Conservation (phyloP, 2,888 invertebrate species). For the Ephialtes manifestator region DNA sequence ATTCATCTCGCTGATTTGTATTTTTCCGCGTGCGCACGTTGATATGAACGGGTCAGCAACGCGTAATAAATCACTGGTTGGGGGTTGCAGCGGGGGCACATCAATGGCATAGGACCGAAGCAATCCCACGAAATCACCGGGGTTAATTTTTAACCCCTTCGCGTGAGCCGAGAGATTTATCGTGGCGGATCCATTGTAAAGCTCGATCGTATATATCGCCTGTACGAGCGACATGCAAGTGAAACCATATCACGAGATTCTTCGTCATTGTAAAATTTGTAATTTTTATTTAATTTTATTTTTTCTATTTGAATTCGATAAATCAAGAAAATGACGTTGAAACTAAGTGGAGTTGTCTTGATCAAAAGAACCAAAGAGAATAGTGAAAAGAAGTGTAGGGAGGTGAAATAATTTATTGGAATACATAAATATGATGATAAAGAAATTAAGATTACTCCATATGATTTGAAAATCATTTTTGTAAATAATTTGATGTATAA, state of each 20-base stretch:
- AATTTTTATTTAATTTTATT: too few species aligned
- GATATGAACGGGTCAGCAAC: constrained; percentile 9
- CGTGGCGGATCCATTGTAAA: constrained; percentile 76
- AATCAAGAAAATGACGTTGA: too few species aligned
- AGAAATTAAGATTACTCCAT: too few species aligned
- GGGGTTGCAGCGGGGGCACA: constrained; percentile 41
- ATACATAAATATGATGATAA: too few species aligned
- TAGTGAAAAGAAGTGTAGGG: too few species aligned
- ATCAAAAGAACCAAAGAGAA: too few species aligned
- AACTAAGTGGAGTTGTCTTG: too few species aligned
- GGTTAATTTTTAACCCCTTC: constrained; percentile 70
- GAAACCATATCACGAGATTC: background rate
- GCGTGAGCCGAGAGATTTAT: constrained; percentile 79
- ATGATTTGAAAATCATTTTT: too few species aligned
- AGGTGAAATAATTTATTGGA: too few species aligned
- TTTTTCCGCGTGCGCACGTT: background rate
- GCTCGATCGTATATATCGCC: constrained; percentile 62
- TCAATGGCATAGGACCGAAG: constrained; percentile 46
- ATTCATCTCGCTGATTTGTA: background rate
- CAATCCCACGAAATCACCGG: constrained; percentile 61
- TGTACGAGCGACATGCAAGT: constrained; percentile 7
- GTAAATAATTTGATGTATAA: too few species aligned
- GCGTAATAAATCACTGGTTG: constrained; percentile 57
- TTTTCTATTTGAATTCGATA: too few species aligned
- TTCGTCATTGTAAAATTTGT: background rate